Evolutionary conservation across 1,140 invertebrate genomes (phyloP).

Genomic region (Drosophila ironensis): DNA sequence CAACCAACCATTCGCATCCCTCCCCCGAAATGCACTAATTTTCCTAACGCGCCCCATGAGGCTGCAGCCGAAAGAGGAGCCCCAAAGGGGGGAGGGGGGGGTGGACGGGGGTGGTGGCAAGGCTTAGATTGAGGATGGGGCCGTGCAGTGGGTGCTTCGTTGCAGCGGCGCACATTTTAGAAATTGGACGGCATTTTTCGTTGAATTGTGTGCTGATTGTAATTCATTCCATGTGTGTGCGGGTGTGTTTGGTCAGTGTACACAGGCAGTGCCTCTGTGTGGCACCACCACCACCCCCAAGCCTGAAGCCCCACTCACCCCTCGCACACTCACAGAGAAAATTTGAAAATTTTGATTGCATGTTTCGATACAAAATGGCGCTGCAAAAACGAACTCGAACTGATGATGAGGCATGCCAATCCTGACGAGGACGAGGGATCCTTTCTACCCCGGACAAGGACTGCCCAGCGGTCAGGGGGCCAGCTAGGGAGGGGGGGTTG

Average conservation of each 20-base stretch:
- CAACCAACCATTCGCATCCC: background rate
- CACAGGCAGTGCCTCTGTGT: slow-evolving; percentile 15
- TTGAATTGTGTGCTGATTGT: slow-evolving; percentile 80
- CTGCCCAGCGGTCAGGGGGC: slow-evolving; percentile 21
- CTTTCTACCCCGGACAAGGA: slow-evolving; percentile 35
- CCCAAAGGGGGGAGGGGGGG: background rate
- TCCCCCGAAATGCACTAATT: slow-evolving; percentile 66
- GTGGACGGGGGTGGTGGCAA: background rate
- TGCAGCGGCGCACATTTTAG: slow-evolving; percentile 65
- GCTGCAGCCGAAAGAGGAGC: slow-evolving; percentile 1
- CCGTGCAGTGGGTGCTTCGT: slow-evolving; percentile 6
- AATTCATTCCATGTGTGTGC: slow-evolving; percentile 69
- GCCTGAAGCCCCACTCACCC: background rate
- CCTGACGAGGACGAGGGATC: slow-evolving; percentile 48
- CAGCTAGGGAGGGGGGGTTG: background rate
- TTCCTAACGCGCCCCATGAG: slow-evolving; percentile 68
- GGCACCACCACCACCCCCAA: background rate
- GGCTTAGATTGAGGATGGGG: too few species aligned
- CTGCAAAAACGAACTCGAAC: slow-evolving; percentile 62
- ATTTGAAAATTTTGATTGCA: slow-evolving; percentile 81
- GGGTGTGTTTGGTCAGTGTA: slow-evolving; percentile 52
- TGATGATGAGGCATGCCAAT: slow-evolving; percentile 79
- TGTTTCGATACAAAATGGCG: slow-evolving; percentile 80
- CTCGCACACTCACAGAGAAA: slow-evolving; percentile 48
- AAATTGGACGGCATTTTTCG: slow-evolving; percentile 80